Conservation (phyloP, 23 tunicate species). For the Trididemnum nubilum region DNA sequence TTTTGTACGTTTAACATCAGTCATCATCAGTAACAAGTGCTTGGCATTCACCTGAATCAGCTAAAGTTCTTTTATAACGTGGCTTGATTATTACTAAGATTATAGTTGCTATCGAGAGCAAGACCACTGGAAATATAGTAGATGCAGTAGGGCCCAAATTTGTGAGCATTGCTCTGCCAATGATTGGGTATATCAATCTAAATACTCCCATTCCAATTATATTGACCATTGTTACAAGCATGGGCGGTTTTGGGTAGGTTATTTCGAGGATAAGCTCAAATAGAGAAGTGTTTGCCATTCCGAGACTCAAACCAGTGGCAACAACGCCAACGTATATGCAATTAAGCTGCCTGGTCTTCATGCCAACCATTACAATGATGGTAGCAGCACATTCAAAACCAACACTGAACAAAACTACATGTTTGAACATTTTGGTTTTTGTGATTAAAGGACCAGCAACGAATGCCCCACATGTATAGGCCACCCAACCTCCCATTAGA, state of each 20-base stretch:
- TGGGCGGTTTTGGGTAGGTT: conserved; percentile 59
- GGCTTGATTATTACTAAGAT: conserved; percentile 36
- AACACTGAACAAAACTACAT: conserved; percentile 42
- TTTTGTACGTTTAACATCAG: no score
- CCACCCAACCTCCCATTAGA: conserved; percentile 63
- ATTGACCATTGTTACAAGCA: conserved; percentile 61
- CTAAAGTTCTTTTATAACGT: conserved; percentile 26
- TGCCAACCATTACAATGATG: conserved; percentile 37
- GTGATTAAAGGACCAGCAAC: conserved; percentile 63
- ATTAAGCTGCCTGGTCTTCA: conserved; percentile 1
- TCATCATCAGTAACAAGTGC: no score
- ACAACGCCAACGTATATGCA: conserved; percentile 60
- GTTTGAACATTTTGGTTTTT: conserved; percentile 42
- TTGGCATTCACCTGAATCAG: no score
- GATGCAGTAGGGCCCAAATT: conserved; percentile 49
- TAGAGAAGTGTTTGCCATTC: conserved; percentile 55
- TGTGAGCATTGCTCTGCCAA: conserved; percentile 42
- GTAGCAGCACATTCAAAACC: conserved; percentile 34
- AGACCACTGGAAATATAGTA: conserved; percentile 22
- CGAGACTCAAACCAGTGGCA: conserved; percentile 35
- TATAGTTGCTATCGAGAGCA: conserved; percentile 26
- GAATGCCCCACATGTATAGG: conserved; percentile 54
- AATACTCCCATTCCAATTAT: conserved; percentile 63
- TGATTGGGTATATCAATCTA: conserved; percentile 52
- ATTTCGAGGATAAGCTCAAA: conserved; percentile 56